Base-by-base conservation (phyloP, 2,797 vertebrate species). In the Notoglanidium macrostoma region DNA sequence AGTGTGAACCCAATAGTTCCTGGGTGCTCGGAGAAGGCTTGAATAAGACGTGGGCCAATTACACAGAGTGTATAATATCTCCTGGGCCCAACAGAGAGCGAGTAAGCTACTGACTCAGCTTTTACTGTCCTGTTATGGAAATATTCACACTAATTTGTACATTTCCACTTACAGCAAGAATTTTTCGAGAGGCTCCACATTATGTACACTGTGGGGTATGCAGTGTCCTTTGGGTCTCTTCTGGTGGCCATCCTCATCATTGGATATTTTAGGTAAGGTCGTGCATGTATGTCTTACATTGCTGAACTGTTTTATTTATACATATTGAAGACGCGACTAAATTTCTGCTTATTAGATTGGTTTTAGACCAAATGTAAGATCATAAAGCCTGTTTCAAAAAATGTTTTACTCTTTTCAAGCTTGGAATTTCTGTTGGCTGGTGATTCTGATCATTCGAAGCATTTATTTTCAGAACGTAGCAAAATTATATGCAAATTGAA, bases 41-140 rank as follows among this genome's bases (percentile, higher is more conserved):
- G 91, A 98, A 98, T 93, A 96, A 95, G 92, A 97, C 97, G 0
- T 97, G 96, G 97, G 93, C 94, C 82, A 97, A 98, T 93, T 98
- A 98, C 92, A 95, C 97, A 0, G 97, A 98, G 87, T 98, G 97
- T 88, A 93, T 97, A 82, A 94, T 55, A 85, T 97, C 96, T 88
- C 92, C 97, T 46, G 95, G 96, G 89, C 95, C 95, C 74, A 94
- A 91, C 74, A 91, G 93, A 17, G 92, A 92, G 54, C 96, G 96
- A 93, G 97, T 98, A 95, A 94, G 92, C 83, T 7, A 73, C 29
- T 29, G 32, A 19, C 26, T 82, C 49, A 35, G 12, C 35, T 67
- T 40, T 29, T 65, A n/a, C 63, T 32, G n/a, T 51, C 21, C 54
- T n/a, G 9, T 32, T 65, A 29, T 74, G 8, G 4, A 72, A 4